Evolutionary conservation across 2,888 invertebrate genomes (phyloP), one percentile per base, ranked within the genome.

Genomic region (Drosophila kambysellisi): DNA sequence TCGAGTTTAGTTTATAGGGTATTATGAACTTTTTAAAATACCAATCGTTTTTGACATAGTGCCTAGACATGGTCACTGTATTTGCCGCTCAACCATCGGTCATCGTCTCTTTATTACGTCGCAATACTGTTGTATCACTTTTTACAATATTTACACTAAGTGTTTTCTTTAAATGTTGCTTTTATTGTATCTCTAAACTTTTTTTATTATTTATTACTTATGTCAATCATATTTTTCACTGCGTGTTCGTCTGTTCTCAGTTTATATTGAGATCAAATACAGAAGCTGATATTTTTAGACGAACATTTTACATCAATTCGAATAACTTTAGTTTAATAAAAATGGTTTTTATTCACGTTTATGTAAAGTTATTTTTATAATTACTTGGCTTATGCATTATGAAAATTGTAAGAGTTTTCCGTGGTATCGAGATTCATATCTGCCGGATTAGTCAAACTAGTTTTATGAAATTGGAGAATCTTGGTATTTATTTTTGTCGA

Each of bases 111-210:
- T 58, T 74, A 66, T 32, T 81, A 72, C 70, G 58, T 72, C 80
- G 77, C 76, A 76, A 76, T 81, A 80, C 81, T 74, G 72, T 67
- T 78, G 80, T 73, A 83, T 83, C 76, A 82, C 79, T 89, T 84
- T 88, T 91, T 88, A 88, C 88, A 88, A 91, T 88, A 88, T 88
- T 91, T 88, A 88, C 88, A 88, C 90, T 88, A 91, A 89, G 86
- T 91, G 88, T 90, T 74, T 80, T 75, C 65, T 64, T 68, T 82
- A 64, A 76, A 67, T 81, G 60, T 78, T 67, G 78, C 61, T 58
- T 75, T 63, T 68, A 53, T 57, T 82, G 66, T 74, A 80, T 72
- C 50, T 66, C 83, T 80, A 72, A 71, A 58, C 53, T 72, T 81
- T 54, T 56, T 68, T 46, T 46, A 8, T 66, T 37, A 51, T 51